Percentiles rank a stretch among this genome's conserved stretches.
These are phyloP conservation scores for Malurus cyaneus DNA, from an alignment of 2,113 vertebrate species.

Conservation along the genomic window DNA sequence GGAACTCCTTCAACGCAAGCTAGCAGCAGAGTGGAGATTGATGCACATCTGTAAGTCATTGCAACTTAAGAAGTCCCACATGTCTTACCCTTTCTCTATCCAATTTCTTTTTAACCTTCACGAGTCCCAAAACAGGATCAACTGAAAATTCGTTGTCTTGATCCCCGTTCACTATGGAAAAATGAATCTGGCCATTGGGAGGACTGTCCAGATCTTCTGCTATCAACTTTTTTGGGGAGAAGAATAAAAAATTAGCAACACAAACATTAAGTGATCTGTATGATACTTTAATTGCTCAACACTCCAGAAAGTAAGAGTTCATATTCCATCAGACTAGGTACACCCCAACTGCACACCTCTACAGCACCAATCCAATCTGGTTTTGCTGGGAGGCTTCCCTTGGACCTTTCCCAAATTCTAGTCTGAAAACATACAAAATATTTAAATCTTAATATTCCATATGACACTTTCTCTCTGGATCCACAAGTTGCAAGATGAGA, in stretches of 20 bases:
- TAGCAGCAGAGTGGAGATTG: neutral
- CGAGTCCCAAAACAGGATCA: slow-evolving; percentile 85
- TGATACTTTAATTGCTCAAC: neutral
- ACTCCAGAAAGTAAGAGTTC: neutral
- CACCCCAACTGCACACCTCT: neutral
- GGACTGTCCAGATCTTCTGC: slow-evolving; percentile 93
- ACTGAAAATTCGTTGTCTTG: slow-evolving; percentile 89
- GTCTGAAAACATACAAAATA: neutral
- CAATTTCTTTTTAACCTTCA: slow-evolving; percentile 93
- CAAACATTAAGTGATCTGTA: neutral
- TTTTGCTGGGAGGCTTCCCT: neutral
- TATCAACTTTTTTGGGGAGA: slow-evolving; percentile 77
- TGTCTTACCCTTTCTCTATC: slow-evolving; percentile 91
- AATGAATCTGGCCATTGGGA: slow-evolving; percentile 86
- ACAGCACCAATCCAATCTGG: neutral
- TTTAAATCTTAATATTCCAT: neutral
- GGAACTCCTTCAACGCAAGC: neutral
- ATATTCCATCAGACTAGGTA: neutral
- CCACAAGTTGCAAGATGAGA: neutral
- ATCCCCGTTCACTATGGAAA: slow-evolving; percentile 91
- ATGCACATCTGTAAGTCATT: neutral
- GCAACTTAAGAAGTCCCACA: neutral
- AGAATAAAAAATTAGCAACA: slow-evolving; percentile 16
- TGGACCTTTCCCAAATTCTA: neutral
- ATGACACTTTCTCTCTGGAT: neutral